Conservation (phyloP, 2,888 invertebrate genomes). For the Limnephilus lunatus region DNA sequence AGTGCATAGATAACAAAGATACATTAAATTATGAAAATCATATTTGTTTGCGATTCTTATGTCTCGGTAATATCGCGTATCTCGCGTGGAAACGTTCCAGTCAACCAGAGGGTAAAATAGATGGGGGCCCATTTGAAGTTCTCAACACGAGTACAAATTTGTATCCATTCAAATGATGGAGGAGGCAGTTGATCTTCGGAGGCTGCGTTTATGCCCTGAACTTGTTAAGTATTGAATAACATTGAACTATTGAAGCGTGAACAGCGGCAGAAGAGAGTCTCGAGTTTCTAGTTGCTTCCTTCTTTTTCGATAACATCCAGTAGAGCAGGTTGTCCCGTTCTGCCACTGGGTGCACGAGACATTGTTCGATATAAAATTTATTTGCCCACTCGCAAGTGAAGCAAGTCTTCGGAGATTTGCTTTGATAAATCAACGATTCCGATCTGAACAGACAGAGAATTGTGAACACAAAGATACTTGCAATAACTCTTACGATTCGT, state of each 20-base stretch:
- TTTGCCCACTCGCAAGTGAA: slow-evolving; percentile 22
- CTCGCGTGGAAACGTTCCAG: neutral
- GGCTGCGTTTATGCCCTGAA: slow-evolving; percentile 37
- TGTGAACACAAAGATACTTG: neutral
- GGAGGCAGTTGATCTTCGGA: slow-evolving; percentile 30
- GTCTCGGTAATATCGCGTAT: neutral
- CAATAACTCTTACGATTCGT: neutral
- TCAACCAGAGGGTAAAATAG: neutral
- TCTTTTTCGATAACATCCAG: neutral
- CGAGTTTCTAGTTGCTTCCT: slow-evolving; percentile 41
- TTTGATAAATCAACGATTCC: slow-evolving; percentile 25
- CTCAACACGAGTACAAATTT: slow-evolving; percentile 22
- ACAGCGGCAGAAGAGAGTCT: slow-evolving; percentile 49
- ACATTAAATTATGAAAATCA: neutral
- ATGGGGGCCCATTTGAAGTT: slow-evolving; percentile 13
- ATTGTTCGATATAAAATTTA: slow-evolving; percentile 26
- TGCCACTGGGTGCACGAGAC: neutral
- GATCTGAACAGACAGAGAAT: neutral
- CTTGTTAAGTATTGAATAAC: slow-evolving; percentile 58
- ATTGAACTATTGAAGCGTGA: slow-evolving; percentile 56
- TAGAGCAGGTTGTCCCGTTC: neutral
- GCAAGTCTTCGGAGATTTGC: slow-evolving; percentile 21
- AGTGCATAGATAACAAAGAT: neutral
- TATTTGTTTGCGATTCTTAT: neutral
- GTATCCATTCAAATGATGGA: slow-evolving; percentile 18